A percentile compares a stretch with the other conserved stretches of the same genome.
These are phyloP conservation scores for Pteromalus puparum DNA, from an alignment of 1,140 invertebrate genomes.

Conservation along the genomic window DNA sequence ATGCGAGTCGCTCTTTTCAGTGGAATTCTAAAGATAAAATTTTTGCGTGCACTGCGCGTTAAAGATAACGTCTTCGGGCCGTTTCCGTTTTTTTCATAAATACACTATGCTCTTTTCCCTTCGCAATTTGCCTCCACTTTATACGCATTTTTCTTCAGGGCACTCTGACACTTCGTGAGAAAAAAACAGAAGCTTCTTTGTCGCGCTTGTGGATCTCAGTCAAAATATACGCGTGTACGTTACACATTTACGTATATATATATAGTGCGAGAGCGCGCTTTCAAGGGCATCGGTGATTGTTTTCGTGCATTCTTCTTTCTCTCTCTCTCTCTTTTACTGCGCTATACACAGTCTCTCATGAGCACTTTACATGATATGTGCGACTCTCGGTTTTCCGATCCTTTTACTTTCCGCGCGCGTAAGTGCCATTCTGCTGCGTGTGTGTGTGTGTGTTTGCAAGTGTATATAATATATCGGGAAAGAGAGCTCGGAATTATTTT, in stretches of 20 bases:
- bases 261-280: background rate
- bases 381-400: constrained; percentile 38
- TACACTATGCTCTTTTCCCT: background rate
- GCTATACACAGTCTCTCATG: background rate
- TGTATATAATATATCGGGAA: no score
- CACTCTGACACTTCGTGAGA: no score
- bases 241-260: background rate
- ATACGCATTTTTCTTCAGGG: background rate
- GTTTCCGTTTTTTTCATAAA: background rate
- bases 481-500: constrained; percentile 38
- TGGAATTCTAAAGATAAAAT: constrained; percentile 39
- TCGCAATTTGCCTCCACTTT: background rate
- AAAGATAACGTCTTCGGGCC: background rate
- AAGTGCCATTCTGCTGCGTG: constrained; percentile 33
- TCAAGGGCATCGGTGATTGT: constrained; percentile 50
- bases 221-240: constrained; percentile 1
- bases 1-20: background rate
- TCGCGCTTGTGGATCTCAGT: constrained; percentile 26
- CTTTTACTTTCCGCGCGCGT: constrained; percentile 46
- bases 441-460: background rate
- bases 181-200: constrained; percentile 22
- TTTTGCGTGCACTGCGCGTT: background rate
- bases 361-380: background rate
- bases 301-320: constrained; percentile 29
- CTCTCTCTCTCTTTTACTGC: background rate